These are phyloP conservation scores for Lasiommata megera DNA, from an alignment of 2,888 invertebrate species.

Conservation along the genomic window DNA sequence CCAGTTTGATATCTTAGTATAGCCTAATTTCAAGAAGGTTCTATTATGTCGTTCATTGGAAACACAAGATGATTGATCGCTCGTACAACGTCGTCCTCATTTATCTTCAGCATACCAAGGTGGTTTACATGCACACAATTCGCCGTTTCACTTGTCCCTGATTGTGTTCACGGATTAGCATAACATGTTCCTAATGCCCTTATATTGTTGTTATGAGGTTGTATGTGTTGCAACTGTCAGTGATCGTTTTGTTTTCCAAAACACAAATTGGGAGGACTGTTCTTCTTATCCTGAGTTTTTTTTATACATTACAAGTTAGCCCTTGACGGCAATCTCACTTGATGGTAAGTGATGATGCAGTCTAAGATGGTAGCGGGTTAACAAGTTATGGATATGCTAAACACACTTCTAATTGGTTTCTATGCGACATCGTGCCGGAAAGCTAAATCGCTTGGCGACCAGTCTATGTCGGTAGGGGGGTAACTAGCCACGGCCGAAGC, in stretches of 20 bases:
- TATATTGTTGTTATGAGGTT: conserved; percentile 9
- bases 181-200: conserved; percentile 45
- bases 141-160: conserved; percentile 44
- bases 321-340: too few species aligned
- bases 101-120: conserved; percentile 28
- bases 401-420: too few species aligned
- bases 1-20: background rate
- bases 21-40: conserved; percentile 7
- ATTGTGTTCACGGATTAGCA: conserved; percentile 49
- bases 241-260: conserved; percentile 9
- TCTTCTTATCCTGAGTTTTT: too few species aligned
- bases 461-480: too few species aligned
- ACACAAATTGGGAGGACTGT: too few species aligned
- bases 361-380: too few species aligned
- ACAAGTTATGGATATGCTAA: too few species aligned
- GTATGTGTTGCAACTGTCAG: conserved; percentile 11
- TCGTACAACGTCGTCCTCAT: conserved; percentile 19
- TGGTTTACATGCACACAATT: conserved; percentile 31
- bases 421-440: too few species aligned
- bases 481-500: too few species aligned
- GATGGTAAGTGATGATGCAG: too few species aligned
- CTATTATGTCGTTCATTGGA: conserved; percentile 1
- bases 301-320: too few species aligned
- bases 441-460: too few species aligned
- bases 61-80: conserved; percentile 22